Base-by-base conservation (phyloP, 2,888 invertebrate species). In the Sylvicola fuscatus region DNA sequence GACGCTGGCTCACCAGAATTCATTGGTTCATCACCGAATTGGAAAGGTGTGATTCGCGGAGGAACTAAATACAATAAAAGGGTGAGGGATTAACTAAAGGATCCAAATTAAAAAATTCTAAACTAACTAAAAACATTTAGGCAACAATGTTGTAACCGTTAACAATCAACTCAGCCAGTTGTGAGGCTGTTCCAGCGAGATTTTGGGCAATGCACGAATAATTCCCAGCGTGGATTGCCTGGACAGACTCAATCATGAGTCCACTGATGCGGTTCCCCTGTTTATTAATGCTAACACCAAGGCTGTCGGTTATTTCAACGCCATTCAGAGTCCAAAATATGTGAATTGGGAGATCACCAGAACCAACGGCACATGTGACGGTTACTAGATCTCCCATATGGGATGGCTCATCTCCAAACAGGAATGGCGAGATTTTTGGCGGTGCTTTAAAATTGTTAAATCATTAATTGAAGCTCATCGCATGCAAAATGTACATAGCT, bases 131-230 rank as follows among this genome's bases (percentile, higher is more conserved):
- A 36, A 38, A 14, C 16, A 31, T 6, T 21, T 21, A 21, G 21
- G 21, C 21, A 21, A 21, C 8, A 21, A 31, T 36, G 43, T 53
- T 55, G 43, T 58, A 55, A 80, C 80, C 80, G 54, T 79, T 75
- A 44, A 82, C 79, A 53, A 68, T 68, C 44, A 82, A 64, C 50
- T 67, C 66, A 42, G 81, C 71, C 37, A 75, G 70, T 52, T 74
- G 71, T 44, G 68, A 70, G 45, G 71, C 66, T 42, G 60, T 60
- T 47, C 80, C 83, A 39, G 78, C 81, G 45, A 65, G 64, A 58
- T 82, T 83, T 57, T 70, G 68, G 38, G 76, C 79, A 44, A 68
- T 61, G 54, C 81, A 81, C 43, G 76, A 73, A 57, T 80, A 82
- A 53, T 76, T 75, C 40, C 80, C 81, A 39, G 70, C 70, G 56